phyloP scores from a whole-genome alignment of 2,113 vertebrate species.

The Anarhynchus alexandrinus region DNA sequence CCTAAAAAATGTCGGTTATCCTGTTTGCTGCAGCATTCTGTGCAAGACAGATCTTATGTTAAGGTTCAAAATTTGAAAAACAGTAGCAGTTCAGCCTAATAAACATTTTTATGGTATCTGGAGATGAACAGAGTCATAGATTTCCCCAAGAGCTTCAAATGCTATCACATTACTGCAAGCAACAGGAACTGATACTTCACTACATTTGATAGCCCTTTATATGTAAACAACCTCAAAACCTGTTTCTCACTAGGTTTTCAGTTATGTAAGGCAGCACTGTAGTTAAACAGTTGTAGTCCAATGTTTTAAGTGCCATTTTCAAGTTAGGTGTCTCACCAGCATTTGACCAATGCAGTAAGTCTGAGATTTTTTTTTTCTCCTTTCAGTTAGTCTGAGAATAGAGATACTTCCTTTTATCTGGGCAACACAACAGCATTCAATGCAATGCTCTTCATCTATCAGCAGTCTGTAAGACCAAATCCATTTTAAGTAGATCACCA shows the following conservation, averaged over 20 bases:
- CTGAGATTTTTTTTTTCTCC: not conserved
- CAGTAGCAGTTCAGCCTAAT: not conserved
- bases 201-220: not conserved
- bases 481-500: not conserved
- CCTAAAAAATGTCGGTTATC: not conserved
- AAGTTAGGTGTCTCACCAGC: not conserved
- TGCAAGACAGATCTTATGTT: not conserved
- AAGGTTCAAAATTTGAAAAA: not conserved
- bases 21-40: not conserved
- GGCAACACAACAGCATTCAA: not conserved
- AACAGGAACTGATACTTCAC: conserved; percentile 17
- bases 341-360: not conserved
- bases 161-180: not conserved
- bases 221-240: not conserved
- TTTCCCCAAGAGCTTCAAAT: not conserved
- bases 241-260: not conserved
- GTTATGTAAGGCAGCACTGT: not conserved
- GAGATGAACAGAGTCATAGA: not conserved
- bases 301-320: not conserved
- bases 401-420: not conserved
- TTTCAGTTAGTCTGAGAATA: not conserved
- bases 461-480: not conserved
- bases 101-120: not conserved
- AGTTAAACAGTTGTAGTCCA: not conserved
- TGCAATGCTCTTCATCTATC: not conserved